Base-by-base conservation (phyloP, 1,140 invertebrate species). In the Aphaenogaster ashmeadi region DNA sequence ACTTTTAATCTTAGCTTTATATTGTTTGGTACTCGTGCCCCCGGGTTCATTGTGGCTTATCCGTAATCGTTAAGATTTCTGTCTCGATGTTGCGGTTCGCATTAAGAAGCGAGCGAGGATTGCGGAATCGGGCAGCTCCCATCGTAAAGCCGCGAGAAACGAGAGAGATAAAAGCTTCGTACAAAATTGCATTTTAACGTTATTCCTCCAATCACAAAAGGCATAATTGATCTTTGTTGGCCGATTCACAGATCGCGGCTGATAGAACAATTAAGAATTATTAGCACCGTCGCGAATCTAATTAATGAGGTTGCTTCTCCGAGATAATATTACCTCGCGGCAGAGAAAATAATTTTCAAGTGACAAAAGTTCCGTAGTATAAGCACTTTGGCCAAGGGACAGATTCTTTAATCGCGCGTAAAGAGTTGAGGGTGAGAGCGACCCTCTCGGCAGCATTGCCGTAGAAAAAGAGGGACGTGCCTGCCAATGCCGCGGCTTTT, bases 41-140 rank as follows among this genome's bases (percentile, higher is more conserved):
- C 41, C 50, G 36, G 66, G 74, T 41, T 33, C 50, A 41, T 81
- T 72, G 58, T 38, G 58, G 60, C 74, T 54, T 33, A 79, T 27
- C 36, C 50, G 71, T 71, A 93, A 93, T 93, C 92, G 89, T 94
- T 93, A 93, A 93, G 90, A 93, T 91, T 93, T 89, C 69, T 58
- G 78, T 75, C 77, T 72, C 79, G 86, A 91, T 79, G 85, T 74
- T 79, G 83, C 74, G 66, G 72, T 84, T 75, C 50, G 80, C 80
- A 74, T 74, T 47, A 83, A 74, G 67, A 58, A 74, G 18, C 80
- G 62, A 80, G 47, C 52, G 47, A 80, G 33, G 62, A 66, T 80
- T 38, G 47, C 62, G n/a, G 18, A 72, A 72, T 83, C 38, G 41
- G 0, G n/a, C 38, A 13, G 38, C 47, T 36, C 9, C 41, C 18